phyloP scores from a whole-genome alignment of 2,113 vertebrate species.

The Herpailurus yagouaroundi region DNA sequence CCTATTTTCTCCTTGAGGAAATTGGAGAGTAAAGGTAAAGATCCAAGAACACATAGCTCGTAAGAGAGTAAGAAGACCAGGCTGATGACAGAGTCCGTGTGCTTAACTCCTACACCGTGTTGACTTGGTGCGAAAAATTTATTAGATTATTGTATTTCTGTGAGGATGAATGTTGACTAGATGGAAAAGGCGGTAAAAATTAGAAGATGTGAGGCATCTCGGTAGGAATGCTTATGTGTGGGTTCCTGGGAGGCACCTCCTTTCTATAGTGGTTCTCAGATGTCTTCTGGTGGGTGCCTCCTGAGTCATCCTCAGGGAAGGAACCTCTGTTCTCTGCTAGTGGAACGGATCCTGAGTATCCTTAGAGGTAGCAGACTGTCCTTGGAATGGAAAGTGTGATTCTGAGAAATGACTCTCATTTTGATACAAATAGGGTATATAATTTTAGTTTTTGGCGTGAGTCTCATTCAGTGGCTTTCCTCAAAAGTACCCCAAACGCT shows the following conservation, averaged over 20 bases:
- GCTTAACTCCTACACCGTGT: neutral
- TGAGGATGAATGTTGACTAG: neutral
- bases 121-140: neutral
- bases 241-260: too few relatives aligned
- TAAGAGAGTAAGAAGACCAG: neutral
- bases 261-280: too few relatives aligned
- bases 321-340: neutral
- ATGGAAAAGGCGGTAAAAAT: neutral
- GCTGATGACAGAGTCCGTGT: neutral
- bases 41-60: neutral
- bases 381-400: neutral
- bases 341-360: neutral
- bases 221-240: neutral
- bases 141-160: neutral
- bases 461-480: neutral
- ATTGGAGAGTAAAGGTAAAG: neutral
- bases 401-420: neutral
- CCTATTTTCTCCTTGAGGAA: neutral
- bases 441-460: neutral
- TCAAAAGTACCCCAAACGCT: neutral
- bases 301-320: rapidly evolving
- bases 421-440: neutral
- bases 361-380: neutral
- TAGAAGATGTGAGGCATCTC: rapidly evolving
- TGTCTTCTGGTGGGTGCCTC: neutral